Evolutionary conservation across 2,888 invertebrate genomes (phyloP).

Genomic region (Torymus texanus): DNA sequence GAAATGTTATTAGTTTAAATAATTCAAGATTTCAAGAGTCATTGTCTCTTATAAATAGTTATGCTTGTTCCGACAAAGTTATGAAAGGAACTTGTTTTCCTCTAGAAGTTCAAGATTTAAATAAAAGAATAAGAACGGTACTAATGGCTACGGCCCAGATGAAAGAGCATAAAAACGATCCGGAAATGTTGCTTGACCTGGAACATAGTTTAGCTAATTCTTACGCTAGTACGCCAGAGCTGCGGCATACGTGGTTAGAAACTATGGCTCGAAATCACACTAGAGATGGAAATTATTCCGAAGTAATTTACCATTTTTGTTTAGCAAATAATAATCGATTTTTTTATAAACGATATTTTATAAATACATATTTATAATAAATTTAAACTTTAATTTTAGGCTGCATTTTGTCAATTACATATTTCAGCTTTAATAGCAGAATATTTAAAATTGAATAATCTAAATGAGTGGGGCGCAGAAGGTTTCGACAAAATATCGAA

Average conservation of each 20-base stretch:
- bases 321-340: constrained; percentile 18
- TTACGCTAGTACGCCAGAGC: constrained; percentile 94
- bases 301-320: constrained; percentile 77
- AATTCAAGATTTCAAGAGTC: constrained; percentile 97
- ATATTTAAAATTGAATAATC: constrained; percentile 87
- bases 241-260: constrained; percentile 96
- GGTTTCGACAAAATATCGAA: constrained; percentile 88
- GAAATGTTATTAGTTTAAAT: constrained; percentile 92
- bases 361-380: neutral
- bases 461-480: constrained; percentile 90
- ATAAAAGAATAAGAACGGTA: constrained; percentile 94
- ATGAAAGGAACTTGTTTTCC: constrained; percentile 95
- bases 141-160: constrained; percentile 96
- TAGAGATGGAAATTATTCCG: constrained; percentile 89
- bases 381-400: constrained; percentile 76
- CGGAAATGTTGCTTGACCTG: constrained; percentile 92
- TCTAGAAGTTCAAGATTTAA: constrained; percentile 93
- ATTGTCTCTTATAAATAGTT: constrained; percentile 93
- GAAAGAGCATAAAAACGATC: constrained; percentile 92
- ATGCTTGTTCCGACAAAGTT: constrained; percentile 93
- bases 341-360: constrained; percentile 2
- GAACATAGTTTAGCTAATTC: constrained; percentile 95
- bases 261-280: constrained; percentile 93
- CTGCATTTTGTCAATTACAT: constrained; percentile 95
- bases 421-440: constrained; percentile 97